Evolutionary conservation across 1,140 invertebrate species (phyloP).

Genomic region (Monomorium pharaonis): DNA sequence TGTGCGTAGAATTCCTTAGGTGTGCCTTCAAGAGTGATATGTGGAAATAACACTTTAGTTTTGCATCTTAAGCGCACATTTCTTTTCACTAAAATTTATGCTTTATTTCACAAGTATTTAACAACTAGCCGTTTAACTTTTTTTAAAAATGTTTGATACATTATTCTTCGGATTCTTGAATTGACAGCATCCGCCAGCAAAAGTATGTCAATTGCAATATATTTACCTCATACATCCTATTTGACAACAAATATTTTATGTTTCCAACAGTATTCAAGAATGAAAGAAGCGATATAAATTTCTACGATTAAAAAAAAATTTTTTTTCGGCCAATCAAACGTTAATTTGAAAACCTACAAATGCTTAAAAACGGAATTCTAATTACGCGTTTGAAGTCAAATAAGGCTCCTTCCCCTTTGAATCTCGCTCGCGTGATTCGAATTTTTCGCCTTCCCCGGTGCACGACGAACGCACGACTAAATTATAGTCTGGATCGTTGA

Average conservation of each 20-base stretch:
- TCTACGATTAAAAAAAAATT: neutral
- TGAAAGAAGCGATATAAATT: neutral
- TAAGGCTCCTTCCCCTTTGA: neutral
- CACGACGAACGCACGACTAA: neutral
- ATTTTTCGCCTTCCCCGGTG: neutral
- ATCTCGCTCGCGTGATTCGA: neutral
- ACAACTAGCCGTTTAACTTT: neutral
- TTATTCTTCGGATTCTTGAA: neutral
- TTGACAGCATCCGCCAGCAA: neutral
- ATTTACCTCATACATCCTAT: neutral
- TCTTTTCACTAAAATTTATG: neutral
- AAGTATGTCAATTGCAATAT: neutral
- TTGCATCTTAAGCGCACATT: neutral
- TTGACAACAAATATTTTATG: neutral
- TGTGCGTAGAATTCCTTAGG: neutral
- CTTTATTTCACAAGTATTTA: neutral
- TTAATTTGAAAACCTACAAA: neutral
- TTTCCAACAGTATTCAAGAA: neutral
- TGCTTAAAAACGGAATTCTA: neutral
- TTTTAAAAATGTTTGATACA: neutral
- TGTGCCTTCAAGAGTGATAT: constrained; percentile 4
- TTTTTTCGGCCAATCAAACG: neutral
- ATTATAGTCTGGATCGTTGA: constrained; percentile 8
- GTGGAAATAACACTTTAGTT: neutral
- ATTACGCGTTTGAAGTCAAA: neutral